phyloP scores from a whole-genome alignment of 2,888 invertebrate species.

The Hyposoter dolosus region DNA sequence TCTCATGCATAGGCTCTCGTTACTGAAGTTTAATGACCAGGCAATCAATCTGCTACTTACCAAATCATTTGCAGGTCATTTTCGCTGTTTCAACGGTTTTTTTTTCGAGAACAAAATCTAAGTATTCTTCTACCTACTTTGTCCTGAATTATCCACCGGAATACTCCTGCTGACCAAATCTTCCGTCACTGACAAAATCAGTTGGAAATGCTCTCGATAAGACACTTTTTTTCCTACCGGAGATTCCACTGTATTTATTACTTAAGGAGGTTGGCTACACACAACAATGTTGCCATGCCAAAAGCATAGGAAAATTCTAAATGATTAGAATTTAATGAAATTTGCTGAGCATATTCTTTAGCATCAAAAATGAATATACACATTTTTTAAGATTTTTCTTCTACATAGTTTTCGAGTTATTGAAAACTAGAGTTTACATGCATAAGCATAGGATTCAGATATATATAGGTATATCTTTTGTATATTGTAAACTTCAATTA shows the following conservation, averaged over 20 bases:
- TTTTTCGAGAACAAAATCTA: background rate
- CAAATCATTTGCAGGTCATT: background rate
- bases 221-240: background rate
- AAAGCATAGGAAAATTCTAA: too few relatives aligned
- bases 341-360: too few relatives aligned
- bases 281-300: too few relatives aligned
- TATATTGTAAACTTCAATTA: too few relatives aligned
- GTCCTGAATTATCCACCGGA: background rate
- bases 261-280: too few relatives aligned
- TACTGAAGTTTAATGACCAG: background rate
- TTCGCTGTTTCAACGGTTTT: background rate
- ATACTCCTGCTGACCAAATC: background rate
- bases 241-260: background rate
- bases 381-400: too few relatives aligned
- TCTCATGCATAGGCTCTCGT: background rate
- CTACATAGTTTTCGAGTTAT: too few relatives aligned
- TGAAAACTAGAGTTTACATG: too few relatives aligned
- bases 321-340: too few relatives aligned
- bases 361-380: too few relatives aligned
- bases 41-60: background rate
- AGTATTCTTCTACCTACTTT: background rate
- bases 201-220: background rate
- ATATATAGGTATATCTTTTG: too few relatives aligned
- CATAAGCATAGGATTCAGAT: too few relatives aligned
- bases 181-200: background rate